Base-by-base conservation (phyloP, 1,140 invertebrate species). In the Drosophila santomea region DNA sequence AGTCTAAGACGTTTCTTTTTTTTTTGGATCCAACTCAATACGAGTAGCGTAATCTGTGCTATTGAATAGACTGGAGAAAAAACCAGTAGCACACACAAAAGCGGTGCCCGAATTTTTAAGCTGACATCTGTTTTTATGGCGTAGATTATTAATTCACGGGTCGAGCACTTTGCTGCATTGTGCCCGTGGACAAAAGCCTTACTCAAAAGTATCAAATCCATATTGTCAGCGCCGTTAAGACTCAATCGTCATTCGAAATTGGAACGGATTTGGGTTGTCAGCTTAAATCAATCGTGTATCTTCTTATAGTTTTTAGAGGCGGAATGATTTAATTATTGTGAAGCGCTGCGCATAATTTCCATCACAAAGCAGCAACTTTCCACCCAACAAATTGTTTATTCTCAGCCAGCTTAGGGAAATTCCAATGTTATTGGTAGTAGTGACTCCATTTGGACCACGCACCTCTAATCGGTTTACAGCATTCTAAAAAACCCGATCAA, bases 171-270 rank as follows among this genome's bases (percentile, higher is more conserved):
- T 85, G 81, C 83, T 66, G 67, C 78, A 64, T 86, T 82, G 48
- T 47, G 28, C 43, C 28, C 25, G 25, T 43, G 44, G 15, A 62
- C 63, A 57, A 63, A 45, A 56, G 74, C 64, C 57, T 66, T 11
- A 28, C 32, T 47, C 32, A 59, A 61, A 66, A 64, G 47, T 59
- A 71, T 75, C 71, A 45, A 64, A 64, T 74, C 52, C 51, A 58
- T 58, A 88, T 88, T 83, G 79, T 88, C 71, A 83, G 84, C 79
- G 90, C 78, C 84, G 79, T 83, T 83, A 74, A 74, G 52, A 83
- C 68, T 83, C 81, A 90, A 82, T 82, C 74, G 68, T 56, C 81
- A 83, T 91, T 91, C 74, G 90, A 91, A 91, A 91, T 91, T 91
- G 90, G 89, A 91, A 90, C 90, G 90, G 79, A 91, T 83, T 68